Conservation (phyloP, 2,797 vertebrate species). For the Nothura maculosa region DNA sequence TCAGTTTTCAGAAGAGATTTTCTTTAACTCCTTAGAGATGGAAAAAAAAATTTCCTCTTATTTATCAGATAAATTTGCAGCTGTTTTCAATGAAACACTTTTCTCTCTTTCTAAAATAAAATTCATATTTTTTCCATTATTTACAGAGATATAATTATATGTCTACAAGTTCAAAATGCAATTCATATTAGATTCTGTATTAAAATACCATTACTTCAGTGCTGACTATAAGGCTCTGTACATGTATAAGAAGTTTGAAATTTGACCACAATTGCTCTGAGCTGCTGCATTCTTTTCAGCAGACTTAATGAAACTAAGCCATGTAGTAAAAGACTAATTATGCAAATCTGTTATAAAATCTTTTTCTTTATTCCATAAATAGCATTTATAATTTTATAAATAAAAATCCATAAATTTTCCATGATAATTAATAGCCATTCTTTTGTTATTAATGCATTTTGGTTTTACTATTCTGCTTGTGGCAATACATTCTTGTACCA, state of each 20-base stretch:
- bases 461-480: neutral
- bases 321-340: slow-evolving; percentile 5
- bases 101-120: neutral
- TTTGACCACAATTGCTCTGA: neutral
- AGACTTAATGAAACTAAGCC: slow-evolving; percentile 18
- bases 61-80: neutral
- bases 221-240: neutral
- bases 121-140: neutral
- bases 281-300: neutral
- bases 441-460: slow-evolving; percentile 38
- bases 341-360: neutral
- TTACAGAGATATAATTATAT: neutral
- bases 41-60: neutral
- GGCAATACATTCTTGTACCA: too few relatives aligned
- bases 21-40: neutral
- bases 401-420: neutral
- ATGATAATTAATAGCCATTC: neutral
- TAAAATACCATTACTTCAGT: neutral
- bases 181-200: neutral
- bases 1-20: neutral
- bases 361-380: slow-evolving; percentile 17
- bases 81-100: neutral
- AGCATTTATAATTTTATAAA: too few relatives aligned
- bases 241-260: neutral
- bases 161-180: neutral